Base-by-base conservation (phyloP, 1,140 invertebrate species). In the Daktulosphaira vitifoliae region DNA sequence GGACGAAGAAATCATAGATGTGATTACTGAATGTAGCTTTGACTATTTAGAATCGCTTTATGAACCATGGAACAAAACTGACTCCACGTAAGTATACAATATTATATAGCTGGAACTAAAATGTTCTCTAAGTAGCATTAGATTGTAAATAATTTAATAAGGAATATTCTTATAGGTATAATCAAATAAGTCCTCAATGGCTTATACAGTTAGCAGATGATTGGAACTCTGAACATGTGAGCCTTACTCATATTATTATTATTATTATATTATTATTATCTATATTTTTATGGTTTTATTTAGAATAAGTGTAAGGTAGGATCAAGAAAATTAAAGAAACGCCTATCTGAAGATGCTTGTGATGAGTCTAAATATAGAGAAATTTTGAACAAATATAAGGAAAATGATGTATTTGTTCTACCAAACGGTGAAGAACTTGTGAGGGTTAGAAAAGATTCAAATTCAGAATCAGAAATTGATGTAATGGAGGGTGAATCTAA, bases 181-280 rank as follows among this genome's bases (percentile, higher is more conserved):
- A 59, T 26, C 54, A 23, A 29, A 59, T 59, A 15, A 59, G 54
- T 46, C 54, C 54, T 46, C 54, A 59, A 46, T 59, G 54, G 54
- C 44, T 59, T 16, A 59, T 59, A 22, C 54, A 59, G 37, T 11
- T 59, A 9, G 54, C 54, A 20, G 54, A 59, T 3, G 54, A 59
- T 59, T 59, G 54, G 54, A 59, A 59, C 18, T 59, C 54, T 46
- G 54, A 59, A 46, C 54, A 59, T 46, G 54, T 59, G 18, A 59
- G 54, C 26, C 18, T 46, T 42, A 3, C 1, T 42, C 5, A 25
- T 3, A 37, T 22, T 1, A 20, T 3, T 22, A 8, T 22, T 11
- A 4, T 42, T n/a, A 3, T 53, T 1, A 37, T 13, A 37, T 13
- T 37, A 37, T 37, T 7, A 5, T 33, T 0, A 23, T 4, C 6